Evolutionary conservation across 1,140 invertebrate species (phyloP), one percentile per base, ranked within the genome.

Genomic region (Drosophila pseudoananassae): DNA sequence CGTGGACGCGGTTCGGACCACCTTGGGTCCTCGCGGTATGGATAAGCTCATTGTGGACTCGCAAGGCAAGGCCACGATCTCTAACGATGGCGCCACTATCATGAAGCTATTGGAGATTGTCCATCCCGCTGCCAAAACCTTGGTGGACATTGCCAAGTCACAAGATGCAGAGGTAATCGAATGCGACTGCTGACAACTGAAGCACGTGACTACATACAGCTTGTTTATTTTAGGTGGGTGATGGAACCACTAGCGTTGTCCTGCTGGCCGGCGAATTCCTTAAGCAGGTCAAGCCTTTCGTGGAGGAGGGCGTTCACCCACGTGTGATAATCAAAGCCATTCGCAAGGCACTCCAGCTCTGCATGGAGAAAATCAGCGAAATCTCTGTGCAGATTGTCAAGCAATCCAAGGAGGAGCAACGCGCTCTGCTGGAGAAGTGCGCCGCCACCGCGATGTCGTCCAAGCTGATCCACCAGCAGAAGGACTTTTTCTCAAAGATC

Each of bases 81-180:
- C 99, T 1, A 99, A 99, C 92, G 99, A 99, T 93, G 99, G 99
- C 20, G 99, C 99, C 6, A 99, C 99, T 12, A 99, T 99, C 72
- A 95, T 99, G 94, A 99, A 99, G 92, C 93, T 99, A 25, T 92
- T 99, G 40, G 98, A 99, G 91, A 96, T 99, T 90, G 95, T 99
- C 55, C 99, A 99, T 93, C 99, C 99, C 3, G 99, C 99, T 25
- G 99, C 98, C 0, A 98, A 97, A 93, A 99, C 97, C 12, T 92
- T 99, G 45, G 99, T 99, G 12, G 99, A 99, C 90, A 99, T 99
- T 92, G 99, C 99, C 12, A 99, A 99, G 92, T 99, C 98, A 54
- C 99, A 99, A 93, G 99, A 99, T 95, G 98, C 97, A 56, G 98
- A 99, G 95, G 98, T 98, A 93, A 93, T 56, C 31, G 49, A 15